Evolutionary conservation across 1,140 invertebrate species (phyloP).

Genomic region (Gryllus bimaculatus): DNA sequence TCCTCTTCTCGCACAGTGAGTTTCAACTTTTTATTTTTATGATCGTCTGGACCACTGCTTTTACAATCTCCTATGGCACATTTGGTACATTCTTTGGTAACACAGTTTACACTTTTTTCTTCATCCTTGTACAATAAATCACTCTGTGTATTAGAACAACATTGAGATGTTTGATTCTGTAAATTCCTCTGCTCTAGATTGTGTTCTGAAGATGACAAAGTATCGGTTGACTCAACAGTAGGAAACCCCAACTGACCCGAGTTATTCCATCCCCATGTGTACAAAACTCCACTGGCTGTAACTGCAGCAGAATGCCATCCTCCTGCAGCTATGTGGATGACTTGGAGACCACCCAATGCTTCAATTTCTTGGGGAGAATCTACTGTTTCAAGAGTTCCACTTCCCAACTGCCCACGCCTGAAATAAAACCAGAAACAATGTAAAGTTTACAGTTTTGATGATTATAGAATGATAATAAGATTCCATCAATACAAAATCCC

Average conservation of each 20-base stretch:
- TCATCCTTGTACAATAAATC: too few relatives aligned
- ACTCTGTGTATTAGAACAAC: too few relatives aligned
- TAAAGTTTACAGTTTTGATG: conserved; percentile 11
- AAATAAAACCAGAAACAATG: conserved; percentile 25
- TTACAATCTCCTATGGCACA: too few relatives aligned
- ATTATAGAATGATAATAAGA: too few relatives aligned
- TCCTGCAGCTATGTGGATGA: conserved; percentile 56
- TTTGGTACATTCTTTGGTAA: too few relatives aligned
- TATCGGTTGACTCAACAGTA: conserved; percentile 21
- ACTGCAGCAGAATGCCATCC: conserved; percentile 78
- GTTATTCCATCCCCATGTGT: conserved; percentile 79
- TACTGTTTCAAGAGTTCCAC: conserved; percentile 47
- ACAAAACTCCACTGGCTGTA: conserved; percentile 56
- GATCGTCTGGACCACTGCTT: too few relatives aligned
- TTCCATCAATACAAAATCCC: too few relatives aligned
- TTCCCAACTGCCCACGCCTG: conserved; percentile 77
- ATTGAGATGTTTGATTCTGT: too few relatives aligned
- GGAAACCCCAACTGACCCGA: conserved; percentile 64
- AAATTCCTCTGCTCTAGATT: too few relatives aligned
- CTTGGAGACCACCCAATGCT: conserved; percentile 59
- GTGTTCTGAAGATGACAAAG: background rate
- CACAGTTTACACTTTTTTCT: too few relatives aligned
- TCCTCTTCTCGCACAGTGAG: too few relatives aligned
- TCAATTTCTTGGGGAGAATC: conserved; percentile 42
- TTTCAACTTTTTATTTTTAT: too few relatives aligned